A percentile compares a stretch with the other conserved stretches of the same genome.
These are phyloP conservation scores for Boloria euphrosyne DNA, from an alignment of 2,888 invertebrate genomes.

Conservation along the genomic window DNA sequence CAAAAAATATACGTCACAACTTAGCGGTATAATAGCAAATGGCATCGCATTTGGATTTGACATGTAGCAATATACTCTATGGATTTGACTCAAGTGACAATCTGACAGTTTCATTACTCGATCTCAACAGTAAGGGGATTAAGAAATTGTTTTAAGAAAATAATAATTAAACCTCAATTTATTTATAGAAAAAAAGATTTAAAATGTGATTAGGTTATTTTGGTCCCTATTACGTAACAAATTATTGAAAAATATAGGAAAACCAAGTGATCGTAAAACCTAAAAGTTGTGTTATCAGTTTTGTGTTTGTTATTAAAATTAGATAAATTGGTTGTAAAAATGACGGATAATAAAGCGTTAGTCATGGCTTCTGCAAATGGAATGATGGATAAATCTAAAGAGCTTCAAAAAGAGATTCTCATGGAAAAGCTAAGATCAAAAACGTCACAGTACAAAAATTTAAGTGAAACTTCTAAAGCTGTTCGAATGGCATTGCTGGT, in stretches of 20 bases:
- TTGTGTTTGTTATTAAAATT: constrained; percentile 47
- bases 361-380: constrained; percentile 63
- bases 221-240: neutral
- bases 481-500: constrained; percentile 93
- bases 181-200: neutral
- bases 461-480: constrained; percentile 93
- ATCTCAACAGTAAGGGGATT: constrained; percentile 22
- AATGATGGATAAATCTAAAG: constrained; percentile 72
- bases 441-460: constrained; percentile 89
- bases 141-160: constrained; percentile 10
- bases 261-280: neutral
- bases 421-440: constrained; percentile 96
- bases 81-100: constrained; percentile 60
- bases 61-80: no score
- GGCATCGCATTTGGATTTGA: constrained; percentile 50
- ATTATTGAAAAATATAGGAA: neutral
- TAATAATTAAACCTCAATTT: constrained; percentile 1
- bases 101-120: constrained; percentile 52
- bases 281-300: constrained; percentile 41
- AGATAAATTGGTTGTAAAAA: constrained; percentile 44
- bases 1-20: constrained; percentile 19
- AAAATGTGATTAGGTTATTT: constrained; percentile 10
- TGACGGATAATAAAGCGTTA: constrained; percentile 66
- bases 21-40: constrained; percentile 53
- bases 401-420: constrained; percentile 89